phyloP scores from a whole-genome alignment of 2,797 vertebrate species.

The Buphagus erythrorhynchus region DNA sequence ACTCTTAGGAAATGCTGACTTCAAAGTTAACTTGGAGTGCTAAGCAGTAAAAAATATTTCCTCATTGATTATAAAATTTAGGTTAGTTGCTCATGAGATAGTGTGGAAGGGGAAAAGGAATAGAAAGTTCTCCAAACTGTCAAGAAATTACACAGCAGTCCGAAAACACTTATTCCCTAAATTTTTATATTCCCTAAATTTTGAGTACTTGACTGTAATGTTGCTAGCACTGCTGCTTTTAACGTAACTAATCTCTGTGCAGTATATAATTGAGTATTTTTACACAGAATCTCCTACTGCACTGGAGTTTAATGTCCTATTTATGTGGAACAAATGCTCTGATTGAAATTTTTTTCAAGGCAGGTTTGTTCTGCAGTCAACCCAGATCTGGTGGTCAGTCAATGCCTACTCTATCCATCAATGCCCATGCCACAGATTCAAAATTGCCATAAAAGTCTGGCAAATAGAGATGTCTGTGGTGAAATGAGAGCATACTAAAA shows the following conservation, averaged over 20 bases:
- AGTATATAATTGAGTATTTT: not conserved
- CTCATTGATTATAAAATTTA: not conserved
- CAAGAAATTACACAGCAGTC: not conserved
- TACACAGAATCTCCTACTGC: not conserved
- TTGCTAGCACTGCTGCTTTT: not conserved
- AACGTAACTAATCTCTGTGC: not conserved
- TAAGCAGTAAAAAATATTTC: not conserved
- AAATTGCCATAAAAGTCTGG: not conserved
- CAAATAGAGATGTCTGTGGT: not conserved
- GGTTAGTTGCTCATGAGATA: not conserved
- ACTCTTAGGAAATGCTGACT: not conserved
- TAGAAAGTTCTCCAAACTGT: not conserved
- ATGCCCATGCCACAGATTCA: not conserved
- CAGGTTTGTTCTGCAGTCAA: not conserved
- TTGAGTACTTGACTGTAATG: not conserved
- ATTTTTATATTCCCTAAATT: not conserved
- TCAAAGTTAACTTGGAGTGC: not conserved
- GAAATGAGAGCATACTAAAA: not conserved
- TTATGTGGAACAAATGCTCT: not conserved
- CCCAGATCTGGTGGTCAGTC: not conserved
- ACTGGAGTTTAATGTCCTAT: not conserved
- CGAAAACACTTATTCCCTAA: not conserved
- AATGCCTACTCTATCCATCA: not conserved
- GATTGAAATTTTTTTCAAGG: not conserved
- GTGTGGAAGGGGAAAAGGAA: not conserved